Percentiles rank a stretch among this genome's conserved stretches.
Conservation (phyloP, 2,113 vertebrate species). For the Holacanthus passer region DNA sequence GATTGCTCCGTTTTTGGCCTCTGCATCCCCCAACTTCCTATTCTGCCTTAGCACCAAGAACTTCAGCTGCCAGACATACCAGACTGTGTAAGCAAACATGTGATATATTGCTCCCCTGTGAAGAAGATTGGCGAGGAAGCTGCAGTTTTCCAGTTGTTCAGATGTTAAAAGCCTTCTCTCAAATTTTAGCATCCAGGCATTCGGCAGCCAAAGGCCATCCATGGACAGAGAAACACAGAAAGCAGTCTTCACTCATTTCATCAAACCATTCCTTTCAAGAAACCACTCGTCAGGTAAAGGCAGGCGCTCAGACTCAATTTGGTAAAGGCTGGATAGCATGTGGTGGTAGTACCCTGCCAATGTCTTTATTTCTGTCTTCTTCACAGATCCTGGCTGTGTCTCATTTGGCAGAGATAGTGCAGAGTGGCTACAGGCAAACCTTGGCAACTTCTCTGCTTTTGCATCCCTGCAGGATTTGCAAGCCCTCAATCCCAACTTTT, state of each 20-base stretch:
- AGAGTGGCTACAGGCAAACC: conserved; percentile 63
- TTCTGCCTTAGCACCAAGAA: conserved; percentile 60
- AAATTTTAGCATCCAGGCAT: conserved; percentile 53
- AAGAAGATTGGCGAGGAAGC: not conserved
- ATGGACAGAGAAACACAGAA: conserved; percentile 45
- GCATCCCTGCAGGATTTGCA: conserved; percentile 50
- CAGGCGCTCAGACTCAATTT: not conserved
- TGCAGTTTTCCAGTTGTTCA: not conserved
- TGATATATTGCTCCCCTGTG: not conserved
- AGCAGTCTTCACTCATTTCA: conserved; percentile 60
- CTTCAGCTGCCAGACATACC: conserved; percentile 73
- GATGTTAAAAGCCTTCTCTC: conserved; percentile 19
- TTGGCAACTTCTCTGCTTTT: conserved; percentile 57
- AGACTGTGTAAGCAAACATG: conserved; percentile 62
- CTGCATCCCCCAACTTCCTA: conserved; percentile 60
- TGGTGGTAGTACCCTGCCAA: no score
- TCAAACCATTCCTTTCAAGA: conserved; percentile 68
- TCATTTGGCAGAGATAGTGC: not conserved
- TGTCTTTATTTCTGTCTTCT: not conserved
- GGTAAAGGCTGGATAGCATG: not conserved
- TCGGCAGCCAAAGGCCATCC: conserved; percentile 40
- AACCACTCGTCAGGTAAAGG: conserved; percentile 56
- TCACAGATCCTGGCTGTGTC: conserved; percentile 66
- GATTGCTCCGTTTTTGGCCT: conserved; percentile 59
- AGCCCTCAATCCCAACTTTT: conserved; percentile 66